Evolutionary conservation across 2,113 vertebrate genomes (phyloP), one percentile per base, ranked within the genome.

Genomic region (Maccullochella peelii): DNA sequence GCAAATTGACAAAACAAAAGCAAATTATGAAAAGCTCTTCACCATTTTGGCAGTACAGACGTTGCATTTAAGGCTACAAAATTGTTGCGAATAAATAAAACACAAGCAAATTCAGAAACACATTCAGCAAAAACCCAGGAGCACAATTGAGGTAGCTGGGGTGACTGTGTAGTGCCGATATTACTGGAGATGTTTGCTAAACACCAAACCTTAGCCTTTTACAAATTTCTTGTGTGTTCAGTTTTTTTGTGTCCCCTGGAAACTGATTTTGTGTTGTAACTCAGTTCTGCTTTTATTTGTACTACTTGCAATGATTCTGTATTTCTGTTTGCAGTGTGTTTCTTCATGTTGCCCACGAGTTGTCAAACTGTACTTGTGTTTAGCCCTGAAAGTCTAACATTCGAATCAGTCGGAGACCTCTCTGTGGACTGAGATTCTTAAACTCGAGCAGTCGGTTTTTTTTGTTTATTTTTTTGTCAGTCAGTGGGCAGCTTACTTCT

Each of bases 241-340:
- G 7, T 16, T 79, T 72, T 83, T 70, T 57, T 49, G 52, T 15
- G 47, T 67, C 10, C 30, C 16, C 36, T 50, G 50, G 61, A 77
- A 81, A 77, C 21, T 10, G 38, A 49, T 66, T 70, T 44, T 16
- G 70, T 57, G 38, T 44, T 30, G 6, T 77, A 20, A 72, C 52
- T 50, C 72, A 76, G 18, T 71, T 70, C 50, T 78, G 30, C 33
- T 63, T 65, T 63, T 49, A 50, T 77, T 42, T 63, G 8, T 30
- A 57, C 62, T 44, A 38, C 33, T 49, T 78, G 42, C n/a, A 66
- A 40, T 16, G 42, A 30, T 23, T n/a, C 16, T 15, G 0, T 7
- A 33, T 8, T 11, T 12, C 57, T 14, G 42, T 69, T 71, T 44
- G 33, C 5, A 52, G 5, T 68, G 30, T 30, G 52, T 67, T 59